These are phyloP conservation scores for Crenuchus spilurus DNA, from an alignment of 2,797 vertebrate genomes.

Conservation along the genomic window DNA sequence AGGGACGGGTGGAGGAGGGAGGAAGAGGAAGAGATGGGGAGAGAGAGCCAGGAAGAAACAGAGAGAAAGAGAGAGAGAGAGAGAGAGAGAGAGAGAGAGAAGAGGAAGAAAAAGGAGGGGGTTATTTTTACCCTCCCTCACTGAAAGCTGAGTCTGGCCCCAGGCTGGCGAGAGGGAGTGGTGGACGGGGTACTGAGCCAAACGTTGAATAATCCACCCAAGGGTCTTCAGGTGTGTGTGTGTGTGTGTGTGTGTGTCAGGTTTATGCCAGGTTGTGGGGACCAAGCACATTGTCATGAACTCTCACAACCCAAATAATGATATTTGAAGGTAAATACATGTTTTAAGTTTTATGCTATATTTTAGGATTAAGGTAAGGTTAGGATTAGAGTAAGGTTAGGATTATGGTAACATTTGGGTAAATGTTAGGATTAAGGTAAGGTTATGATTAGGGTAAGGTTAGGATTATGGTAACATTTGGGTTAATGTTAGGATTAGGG, in stretches of 20 bases:
- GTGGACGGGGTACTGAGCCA: conserved; percentile 62
- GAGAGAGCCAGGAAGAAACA: conserved; percentile 60
- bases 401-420: no score
- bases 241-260: conserved; percentile 44
- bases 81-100: conserved; percentile 57
- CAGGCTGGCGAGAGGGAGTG: conserved; percentile 78
- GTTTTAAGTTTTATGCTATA: no score
- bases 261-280: no score
- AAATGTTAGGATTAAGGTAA: no score
- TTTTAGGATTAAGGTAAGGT: no score
- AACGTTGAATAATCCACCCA: conserved; percentile 75
- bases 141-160: conserved; percentile 83
- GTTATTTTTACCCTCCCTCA: conserved; percentile 78
- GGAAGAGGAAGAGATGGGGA: conserved; percentile 49
- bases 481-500: no score
- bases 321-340: no score
- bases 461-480: no score
- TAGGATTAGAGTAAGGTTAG: no score
- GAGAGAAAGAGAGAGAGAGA: conserved; percentile 57
- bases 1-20: conserved; percentile 55
- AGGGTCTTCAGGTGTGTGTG: conserved; percentile 70
- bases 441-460: no score
- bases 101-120: conserved; percentile 64
- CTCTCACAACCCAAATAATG: no score
- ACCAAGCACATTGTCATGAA: no score